These are phyloP conservation scores for Platycheirus rosarum DNA, from an alignment of 2,888 invertebrate species.

Conservation along the genomic window DNA sequence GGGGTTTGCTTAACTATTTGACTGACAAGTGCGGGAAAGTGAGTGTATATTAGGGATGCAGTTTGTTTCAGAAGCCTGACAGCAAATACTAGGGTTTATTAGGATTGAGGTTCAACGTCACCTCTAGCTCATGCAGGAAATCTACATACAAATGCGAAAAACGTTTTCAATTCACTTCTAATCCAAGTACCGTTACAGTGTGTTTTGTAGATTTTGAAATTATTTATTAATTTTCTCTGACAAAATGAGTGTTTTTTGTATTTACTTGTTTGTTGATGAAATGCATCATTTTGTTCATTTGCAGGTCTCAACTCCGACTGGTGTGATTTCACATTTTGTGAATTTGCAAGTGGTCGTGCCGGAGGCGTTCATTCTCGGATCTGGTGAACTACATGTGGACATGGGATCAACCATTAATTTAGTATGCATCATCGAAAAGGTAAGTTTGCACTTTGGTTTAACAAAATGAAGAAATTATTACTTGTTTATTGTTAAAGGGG, in stretches of 20 bases:
- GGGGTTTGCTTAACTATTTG: conserved; percentile 31
- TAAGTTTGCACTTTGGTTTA: conserved; percentile 81
- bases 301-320: conserved; percentile 92
- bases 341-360: conserved; percentile 94
- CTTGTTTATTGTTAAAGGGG: no score
- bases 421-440: conserved; percentile 95
- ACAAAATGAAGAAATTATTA: no score
- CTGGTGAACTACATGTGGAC: conserved; percentile 94
- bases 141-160: conserved; percentile 6
- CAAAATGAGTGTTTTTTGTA: not conserved
- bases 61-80: conserved; percentile 30
- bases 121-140: no score
- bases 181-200: conserved; percentile 1
- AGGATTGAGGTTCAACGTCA: conserved; percentile 16
- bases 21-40: not conserved
- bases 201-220: no score
- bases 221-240: conserved; percentile 24
- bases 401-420: conserved; percentile 94
- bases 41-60: conserved; percentile 33
- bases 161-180: conserved; percentile 36
- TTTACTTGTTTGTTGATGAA: conserved; percentile 12
- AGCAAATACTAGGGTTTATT: conserved; percentile 25
- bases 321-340: conserved; percentile 93
- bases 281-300: conserved; percentile 78
- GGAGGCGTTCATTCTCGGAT: conserved; percentile 93